Conservation (phyloP, 2,888 invertebrate species). For the Hemaris fuciformis region DNA sequence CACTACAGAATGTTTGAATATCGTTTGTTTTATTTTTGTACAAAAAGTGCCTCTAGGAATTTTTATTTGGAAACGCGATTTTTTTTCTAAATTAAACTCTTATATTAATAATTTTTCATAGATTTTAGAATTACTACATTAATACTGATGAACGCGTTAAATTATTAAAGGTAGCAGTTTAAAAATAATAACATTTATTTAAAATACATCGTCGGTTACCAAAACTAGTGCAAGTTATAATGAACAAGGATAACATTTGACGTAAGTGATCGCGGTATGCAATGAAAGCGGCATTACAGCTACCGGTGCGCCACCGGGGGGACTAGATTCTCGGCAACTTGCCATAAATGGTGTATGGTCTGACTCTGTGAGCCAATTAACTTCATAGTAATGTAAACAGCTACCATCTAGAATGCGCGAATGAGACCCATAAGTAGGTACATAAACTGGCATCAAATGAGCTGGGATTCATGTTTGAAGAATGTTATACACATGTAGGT, state of each 20-base stretch:
- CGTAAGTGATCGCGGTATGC: constrained; percentile 37
- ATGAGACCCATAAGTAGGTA: constrained; percentile 17
- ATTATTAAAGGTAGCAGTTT: too few species aligned
- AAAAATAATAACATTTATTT: not conserved
- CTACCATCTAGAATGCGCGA: constrained; percentile 34
- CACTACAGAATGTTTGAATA: constrained; percentile 43
- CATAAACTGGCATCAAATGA: not conserved
- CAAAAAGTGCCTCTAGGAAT: constrained; percentile 7
- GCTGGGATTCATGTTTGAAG: not conserved
- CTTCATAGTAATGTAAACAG: constrained; percentile 52
- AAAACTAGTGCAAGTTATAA: constrained; percentile 13
- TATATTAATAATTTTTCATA: not conserved
- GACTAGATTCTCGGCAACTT: constrained; percentile 62
- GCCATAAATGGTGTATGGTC: constrained; percentile 58
- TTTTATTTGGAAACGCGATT: constrained; percentile 10
- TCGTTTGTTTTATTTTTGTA: constrained; percentile 17
- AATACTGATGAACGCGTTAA: too few species aligned
- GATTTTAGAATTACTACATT: not conserved
- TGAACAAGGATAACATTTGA: constrained; percentile 33
- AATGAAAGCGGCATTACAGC: constrained; percentile 47
- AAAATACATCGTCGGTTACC: not conserved
- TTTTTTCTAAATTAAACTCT: too few species aligned
- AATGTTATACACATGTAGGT: not conserved
- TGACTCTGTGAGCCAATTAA: constrained; percentile 59
- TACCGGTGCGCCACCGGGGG: constrained; percentile 31